phyloP scores from a whole-genome alignment of 2,888 invertebrate genomes.

The Caenorhabditis uteleia region DNA sequence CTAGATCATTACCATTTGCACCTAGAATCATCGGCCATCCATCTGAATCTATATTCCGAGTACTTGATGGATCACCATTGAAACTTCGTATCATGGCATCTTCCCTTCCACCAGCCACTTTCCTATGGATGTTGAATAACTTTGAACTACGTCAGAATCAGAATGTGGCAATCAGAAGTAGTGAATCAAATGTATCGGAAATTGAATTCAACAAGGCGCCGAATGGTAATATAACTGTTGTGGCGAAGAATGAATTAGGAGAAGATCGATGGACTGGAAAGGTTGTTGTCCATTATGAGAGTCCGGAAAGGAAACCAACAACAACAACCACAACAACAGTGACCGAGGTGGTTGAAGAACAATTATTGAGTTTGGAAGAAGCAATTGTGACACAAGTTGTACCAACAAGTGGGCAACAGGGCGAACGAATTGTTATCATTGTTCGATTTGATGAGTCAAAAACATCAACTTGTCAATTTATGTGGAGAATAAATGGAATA shows the following conservation, averaged over 20 bases:
- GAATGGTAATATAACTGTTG: slow-evolving; percentile 56
- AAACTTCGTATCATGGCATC: slow-evolving; percentile 53
- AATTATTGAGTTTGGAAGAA: slow-evolving; percentile 25
- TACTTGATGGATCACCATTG: slow-evolving; percentile 42
- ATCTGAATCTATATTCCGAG: slow-evolving; percentile 30
- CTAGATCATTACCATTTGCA: slow-evolving; percentile 18
- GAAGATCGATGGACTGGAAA: slow-evolving; percentile 55
- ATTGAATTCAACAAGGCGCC: slow-evolving; percentile 46
- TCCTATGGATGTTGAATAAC: slow-evolving; percentile 64
- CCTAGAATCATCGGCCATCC: slow-evolving; percentile 56
- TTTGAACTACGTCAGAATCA: slow-evolving; percentile 54
- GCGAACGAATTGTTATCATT: slow-evolving; percentile 46
- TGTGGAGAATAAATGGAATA: slow-evolving; percentile 58
- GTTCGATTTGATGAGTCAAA: slow-evolving; percentile 49
- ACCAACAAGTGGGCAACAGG: slow-evolving; percentile 34
- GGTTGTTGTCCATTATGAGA: slow-evolving; percentile 54
- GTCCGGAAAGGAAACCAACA: not conserved
- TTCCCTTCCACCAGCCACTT: slow-evolving; percentile 61
- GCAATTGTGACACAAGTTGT: slow-evolving; percentile 49
- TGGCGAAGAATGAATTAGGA: slow-evolving; percentile 59
- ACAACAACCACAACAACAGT: slow-evolving; percentile 6
- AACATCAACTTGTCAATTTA: slow-evolving; percentile 55
- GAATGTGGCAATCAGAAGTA: slow-evolving; percentile 39
- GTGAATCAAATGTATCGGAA: slow-evolving; percentile 46
- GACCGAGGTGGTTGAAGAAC: slow-evolving; percentile 19